A percentile compares a stretch with the other conserved stretches of the same genome.
These are phyloP conservation scores for Psylliodes chrysocephalus DNA, from an alignment of 2,888 invertebrate genomes.

Conservation along the genomic window DNA sequence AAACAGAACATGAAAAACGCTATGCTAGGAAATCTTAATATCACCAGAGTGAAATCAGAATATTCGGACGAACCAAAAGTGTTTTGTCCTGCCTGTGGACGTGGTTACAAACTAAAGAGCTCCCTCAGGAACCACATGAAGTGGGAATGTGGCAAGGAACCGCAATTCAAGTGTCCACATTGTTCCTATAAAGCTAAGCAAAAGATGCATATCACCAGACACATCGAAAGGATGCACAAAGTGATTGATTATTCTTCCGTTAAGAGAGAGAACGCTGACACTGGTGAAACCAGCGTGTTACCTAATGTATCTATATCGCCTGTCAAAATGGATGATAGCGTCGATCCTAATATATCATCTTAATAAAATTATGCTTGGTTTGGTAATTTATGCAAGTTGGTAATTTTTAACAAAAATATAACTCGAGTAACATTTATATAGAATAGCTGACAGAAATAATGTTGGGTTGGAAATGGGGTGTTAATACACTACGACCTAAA, in stretches of 20 bases:
- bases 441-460: no score
- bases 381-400: no score
- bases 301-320: constrained; percentile 1
- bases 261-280: constrained; percentile 13
- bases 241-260: constrained; percentile 65
- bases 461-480: no score
- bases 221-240: constrained; percentile 82
- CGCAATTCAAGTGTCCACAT: constrained; percentile 81
- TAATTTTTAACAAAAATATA: no score
- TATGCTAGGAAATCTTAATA: constrained; percentile 50
- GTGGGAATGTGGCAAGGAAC: constrained; percentile 86
- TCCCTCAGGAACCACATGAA: constrained; percentile 83
- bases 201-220: constrained; percentile 82
- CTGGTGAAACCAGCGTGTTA: no score
- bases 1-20: constrained; percentile 66
- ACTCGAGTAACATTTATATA: no score
- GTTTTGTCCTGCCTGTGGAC: constrained; percentile 69
- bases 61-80: constrained; percentile 34
- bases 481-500: no score
- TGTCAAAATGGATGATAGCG: constrained; percentile 20
- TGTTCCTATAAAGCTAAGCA: constrained; percentile 83
- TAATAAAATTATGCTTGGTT: not conserved
- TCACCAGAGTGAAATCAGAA: constrained; percentile 37
- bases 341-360: not conserved
- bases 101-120: constrained; percentile 82